A percentile compares a stretch with the other conserved stretches of the same genome.
Evolutionary conservation across 2,888 invertebrate species (phyloP).

Genomic region (Atethmia centrago): DNA sequence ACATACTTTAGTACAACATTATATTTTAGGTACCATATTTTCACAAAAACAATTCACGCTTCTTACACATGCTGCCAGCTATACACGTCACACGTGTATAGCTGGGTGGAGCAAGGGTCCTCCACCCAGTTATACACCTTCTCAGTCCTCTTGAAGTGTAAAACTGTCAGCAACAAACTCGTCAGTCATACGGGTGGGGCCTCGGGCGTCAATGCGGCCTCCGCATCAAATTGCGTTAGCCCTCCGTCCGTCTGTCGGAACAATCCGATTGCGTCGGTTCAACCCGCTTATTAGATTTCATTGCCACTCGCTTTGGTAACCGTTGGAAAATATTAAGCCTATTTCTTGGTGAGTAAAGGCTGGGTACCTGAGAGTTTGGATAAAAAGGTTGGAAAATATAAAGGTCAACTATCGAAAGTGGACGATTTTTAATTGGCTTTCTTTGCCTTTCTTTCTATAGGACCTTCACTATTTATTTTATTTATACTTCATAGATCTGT

Average conservation of each 20-base stretch:
- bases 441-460: background rate
- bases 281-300: slow-evolving; percentile 64
- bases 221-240: slow-evolving; percentile 60
- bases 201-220: slow-evolving; percentile 47
- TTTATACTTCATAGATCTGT: background rate
- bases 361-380: background rate
- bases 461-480: background rate
- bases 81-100: background rate
- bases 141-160: slow-evolving; percentile 21
- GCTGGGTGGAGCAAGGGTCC: too few relatives aligned
- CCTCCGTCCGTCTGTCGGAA: slow-evolving; percentile 63
- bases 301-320: slow-evolving; percentile 43
- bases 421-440: background rate
- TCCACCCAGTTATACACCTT: background rate
- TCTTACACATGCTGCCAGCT: background rate
- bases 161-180: slow-evolving; percentile 50
- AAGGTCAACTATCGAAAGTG: slow-evolving; percentile 1
- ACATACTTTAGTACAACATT: background rate
- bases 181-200: slow-evolving; percentile 45
- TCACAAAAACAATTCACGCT: slow-evolving; percentile 1
- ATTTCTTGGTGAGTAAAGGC: slow-evolving; percentile 27
- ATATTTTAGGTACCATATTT: background rate
- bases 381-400: background rate
- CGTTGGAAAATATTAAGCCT: slow-evolving; percentile 54
- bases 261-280: slow-evolving; percentile 66